Conservation (phyloP, 2,797 vertebrate species). For the Melanotaenia pygmaea region DNA sequence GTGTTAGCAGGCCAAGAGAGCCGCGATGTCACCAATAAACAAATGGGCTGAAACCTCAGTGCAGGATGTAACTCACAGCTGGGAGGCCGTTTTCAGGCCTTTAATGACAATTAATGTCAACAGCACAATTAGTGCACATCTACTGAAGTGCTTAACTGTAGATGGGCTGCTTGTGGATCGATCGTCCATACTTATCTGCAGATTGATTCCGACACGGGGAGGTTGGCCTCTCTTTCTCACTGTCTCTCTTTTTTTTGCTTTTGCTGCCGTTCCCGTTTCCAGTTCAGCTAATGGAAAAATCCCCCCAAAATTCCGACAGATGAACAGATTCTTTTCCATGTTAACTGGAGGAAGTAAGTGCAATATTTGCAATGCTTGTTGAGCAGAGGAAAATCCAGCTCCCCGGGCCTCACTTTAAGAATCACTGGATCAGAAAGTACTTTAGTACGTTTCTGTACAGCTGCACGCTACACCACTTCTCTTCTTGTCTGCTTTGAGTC, state of each 20-base stretch:
- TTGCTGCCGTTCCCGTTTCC: slow-evolving; percentile 13
- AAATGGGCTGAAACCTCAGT: slow-evolving; percentile 72
- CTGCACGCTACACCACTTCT: slow-evolving; percentile 65
- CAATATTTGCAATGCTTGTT: not conserved
- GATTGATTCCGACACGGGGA: slow-evolving; percentile 78
- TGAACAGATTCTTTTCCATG: slow-evolving; percentile 11
- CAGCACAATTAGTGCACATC: slow-evolving; percentile 84
- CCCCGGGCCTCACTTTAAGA: slow-evolving; percentile 53
- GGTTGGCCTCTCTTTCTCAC: slow-evolving; percentile 46
- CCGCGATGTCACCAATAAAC: slow-evolving; percentile 77
- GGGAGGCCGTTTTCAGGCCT: slow-evolving; percentile 72
- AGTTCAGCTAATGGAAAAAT: slow-evolving; percentile 10
- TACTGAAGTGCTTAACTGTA: slow-evolving; percentile 75
- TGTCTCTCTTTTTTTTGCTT: slow-evolving; percentile 38
- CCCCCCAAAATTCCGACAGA: slow-evolving; percentile 8
- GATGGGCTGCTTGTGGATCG: slow-evolving; percentile 74
- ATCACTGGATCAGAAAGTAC: slow-evolving; percentile 62
- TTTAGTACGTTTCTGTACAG: slow-evolving; percentile 54
- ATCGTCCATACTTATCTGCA: slow-evolving; percentile 79
- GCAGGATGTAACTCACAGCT: slow-evolving; percentile 71
- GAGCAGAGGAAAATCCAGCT: not conserved
- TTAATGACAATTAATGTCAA: slow-evolving; percentile 87
- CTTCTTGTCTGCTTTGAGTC: slow-evolving; percentile 45
- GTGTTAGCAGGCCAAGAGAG: slow-evolving; percentile 32
- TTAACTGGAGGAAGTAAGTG: slow-evolving; percentile 19